Evolutionary conservation across 1,140 invertebrate genomes (phyloP).

Genomic region (Drosophila persimilis): DNA sequence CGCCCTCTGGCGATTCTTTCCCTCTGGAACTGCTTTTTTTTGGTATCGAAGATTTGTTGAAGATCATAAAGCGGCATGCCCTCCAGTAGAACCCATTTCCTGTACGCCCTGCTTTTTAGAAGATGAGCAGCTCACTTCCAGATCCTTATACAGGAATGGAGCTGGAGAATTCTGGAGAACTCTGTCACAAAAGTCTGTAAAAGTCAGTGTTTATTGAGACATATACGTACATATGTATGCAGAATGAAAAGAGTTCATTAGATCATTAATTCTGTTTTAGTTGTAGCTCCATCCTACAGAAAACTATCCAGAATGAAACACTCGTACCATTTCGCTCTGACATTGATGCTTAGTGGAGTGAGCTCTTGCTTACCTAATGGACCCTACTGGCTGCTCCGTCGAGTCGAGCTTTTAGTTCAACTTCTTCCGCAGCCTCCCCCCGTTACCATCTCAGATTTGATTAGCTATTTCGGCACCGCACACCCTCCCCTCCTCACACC

Average conservation of each 20-base stretch:
- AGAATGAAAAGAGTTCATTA: too few relatives aligned
- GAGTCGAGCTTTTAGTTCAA: neutral
- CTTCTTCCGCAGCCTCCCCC: conserved; percentile 27
- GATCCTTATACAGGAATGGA: too few relatives aligned
- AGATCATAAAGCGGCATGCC: too few relatives aligned
- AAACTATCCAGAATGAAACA: neutral
- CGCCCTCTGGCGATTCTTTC: conserved; percentile 13
- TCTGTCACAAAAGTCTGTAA: too few relatives aligned
- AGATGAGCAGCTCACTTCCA: too few relatives aligned
- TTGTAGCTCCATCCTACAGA: neutral
- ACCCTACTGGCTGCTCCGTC: conserved; percentile 22
- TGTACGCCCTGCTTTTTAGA: too few relatives aligned
- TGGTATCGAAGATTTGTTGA: neutral
- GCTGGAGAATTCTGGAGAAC: too few relatives aligned
- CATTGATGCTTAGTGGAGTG: neutral
- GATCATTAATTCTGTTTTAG: neutral
- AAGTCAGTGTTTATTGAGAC: too few relatives aligned
- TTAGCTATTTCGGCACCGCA: conserved; percentile 17
- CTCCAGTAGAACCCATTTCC: too few relatives aligned
- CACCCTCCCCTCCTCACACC: neutral
- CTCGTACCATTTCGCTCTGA: neutral
- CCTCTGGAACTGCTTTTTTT: neutral
- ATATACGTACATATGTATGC: too few relatives aligned
- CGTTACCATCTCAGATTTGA: conserved; percentile 58
- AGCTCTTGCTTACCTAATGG: conserved; percentile 36